A percentile compares a stretch with the other conserved stretches of the same genome.
phyloP scores from a whole-genome alignment of 2,888 invertebrate species.

The Drosophila testacea region DNA sequence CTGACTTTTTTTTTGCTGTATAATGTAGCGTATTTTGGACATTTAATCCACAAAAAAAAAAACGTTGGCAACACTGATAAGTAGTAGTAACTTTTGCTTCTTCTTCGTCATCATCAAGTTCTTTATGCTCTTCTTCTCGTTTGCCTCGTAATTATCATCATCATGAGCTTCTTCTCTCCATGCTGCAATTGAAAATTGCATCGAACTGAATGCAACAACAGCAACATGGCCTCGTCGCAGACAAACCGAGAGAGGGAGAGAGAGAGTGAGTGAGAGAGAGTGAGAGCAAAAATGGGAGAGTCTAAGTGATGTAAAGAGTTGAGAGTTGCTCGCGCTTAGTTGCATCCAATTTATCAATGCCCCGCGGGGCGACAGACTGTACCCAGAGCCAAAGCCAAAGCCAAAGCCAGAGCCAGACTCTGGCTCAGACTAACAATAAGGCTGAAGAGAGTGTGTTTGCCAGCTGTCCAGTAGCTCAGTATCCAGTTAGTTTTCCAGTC shows the following conservation, averaged over 20 bases:
- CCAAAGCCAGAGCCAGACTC: not conserved
- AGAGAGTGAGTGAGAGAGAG: slow-evolving; percentile 9
- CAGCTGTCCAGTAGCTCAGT: slow-evolving; percentile 28
- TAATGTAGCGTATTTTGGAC: no score
- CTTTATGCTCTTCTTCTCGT: slow-evolving; percentile 24
- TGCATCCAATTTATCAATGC: slow-evolving; percentile 63
- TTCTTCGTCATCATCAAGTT: slow-evolving; percentile 10
- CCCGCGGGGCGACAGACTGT: slow-evolving; percentile 47
- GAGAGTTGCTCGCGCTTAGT: slow-evolving; percentile 27
- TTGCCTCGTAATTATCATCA: slow-evolving; percentile 23
- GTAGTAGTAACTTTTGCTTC: slow-evolving; percentile 19
- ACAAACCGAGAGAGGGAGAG: slow-evolving; percentile 35
- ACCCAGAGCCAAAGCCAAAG: slow-evolving; percentile 18
- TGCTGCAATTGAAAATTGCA: slow-evolving; percentile 62
- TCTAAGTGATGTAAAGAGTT: slow-evolving; percentile 5
- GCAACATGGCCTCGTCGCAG: slow-evolving; percentile 35
- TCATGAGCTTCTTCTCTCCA: slow-evolving; percentile 21
- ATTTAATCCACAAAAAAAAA: no score
- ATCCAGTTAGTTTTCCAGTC: slow-evolving; percentile 25
- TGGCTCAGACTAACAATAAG: no score
- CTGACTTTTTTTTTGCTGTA: no score
- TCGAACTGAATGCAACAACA: slow-evolving; percentile 52
- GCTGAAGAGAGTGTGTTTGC: slow-evolving; percentile 4
- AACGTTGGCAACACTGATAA: no score
- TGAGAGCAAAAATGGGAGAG: slow-evolving; percentile 29